phyloP scores from a whole-genome alignment of 1,140 invertebrate species.

The Habropoda laboriosa region DNA sequence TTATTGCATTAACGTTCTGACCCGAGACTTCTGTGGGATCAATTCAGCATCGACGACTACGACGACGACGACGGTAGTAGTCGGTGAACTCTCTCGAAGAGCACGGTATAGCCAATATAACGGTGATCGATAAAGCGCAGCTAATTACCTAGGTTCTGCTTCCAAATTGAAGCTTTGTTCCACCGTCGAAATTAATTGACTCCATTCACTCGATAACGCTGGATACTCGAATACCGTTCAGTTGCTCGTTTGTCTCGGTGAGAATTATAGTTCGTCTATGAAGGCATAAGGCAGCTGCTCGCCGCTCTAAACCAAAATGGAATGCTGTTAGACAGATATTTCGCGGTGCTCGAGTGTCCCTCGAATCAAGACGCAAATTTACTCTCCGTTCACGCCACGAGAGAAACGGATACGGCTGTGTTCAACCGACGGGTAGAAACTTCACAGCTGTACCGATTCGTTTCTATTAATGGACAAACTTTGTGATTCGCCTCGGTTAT shows the following conservation, averaged over 20 bases:
- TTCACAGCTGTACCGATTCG: neutral
- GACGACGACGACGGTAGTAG: conserved; percentile 3
- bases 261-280: conserved; percentile 62
- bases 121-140: conserved; percentile 78
- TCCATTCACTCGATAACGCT: conserved; percentile 74
- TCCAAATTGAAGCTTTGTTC: conserved; percentile 78
- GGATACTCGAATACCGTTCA: conserved; percentile 61
- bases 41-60: neutral
- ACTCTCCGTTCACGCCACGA: neutral
- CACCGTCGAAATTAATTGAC: conserved; percentile 76
- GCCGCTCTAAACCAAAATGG: neutral
- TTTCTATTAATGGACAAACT: neutral
- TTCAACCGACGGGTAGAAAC: neutral
- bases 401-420: neutral
- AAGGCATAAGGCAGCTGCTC: conserved; percentile 1
- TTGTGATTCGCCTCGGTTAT: neutral
- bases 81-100: conserved; percentile 59
- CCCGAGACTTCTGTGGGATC: conserved; percentile 51
- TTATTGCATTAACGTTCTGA: conserved; percentile 64
- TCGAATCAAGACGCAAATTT: conserved; percentile 6
- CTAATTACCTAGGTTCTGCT: conserved; percentile 74
- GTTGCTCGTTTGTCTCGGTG: conserved; percentile 59
- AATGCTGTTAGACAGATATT: neutral
- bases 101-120: conserved; percentile 71
- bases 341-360: neutral